phyloP scores from a whole-genome alignment of 2,113 vertebrate genomes.

The Zosterops japonicus region DNA sequence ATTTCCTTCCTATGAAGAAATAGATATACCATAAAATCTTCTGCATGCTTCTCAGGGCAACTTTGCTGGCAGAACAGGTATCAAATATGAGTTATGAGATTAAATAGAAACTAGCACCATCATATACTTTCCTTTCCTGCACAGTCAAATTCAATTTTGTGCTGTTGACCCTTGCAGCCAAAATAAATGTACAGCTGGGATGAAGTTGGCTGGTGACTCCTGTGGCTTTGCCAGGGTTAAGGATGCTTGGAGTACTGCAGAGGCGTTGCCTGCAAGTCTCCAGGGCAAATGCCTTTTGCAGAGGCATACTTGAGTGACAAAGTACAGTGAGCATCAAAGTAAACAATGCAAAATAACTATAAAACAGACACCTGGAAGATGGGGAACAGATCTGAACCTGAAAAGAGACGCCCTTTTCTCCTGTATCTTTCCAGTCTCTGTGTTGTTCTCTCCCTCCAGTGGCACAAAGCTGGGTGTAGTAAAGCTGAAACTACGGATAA shows the following conservation, averaged over 20 bases:
- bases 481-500: not conserved
- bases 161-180: conserved; percentile 45
- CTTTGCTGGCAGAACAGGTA: not conserved
- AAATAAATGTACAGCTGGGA: conserved; percentile 33
- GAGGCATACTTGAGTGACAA: not conserved
- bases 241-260: not conserved
- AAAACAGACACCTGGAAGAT: not conserved
- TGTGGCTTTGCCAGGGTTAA: not conserved
- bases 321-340: not conserved
- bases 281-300: conserved; percentile 18
- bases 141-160: conserved; percentile 18
- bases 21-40: not conserved
- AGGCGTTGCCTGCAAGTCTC: not conserved
- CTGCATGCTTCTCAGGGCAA: not conserved
- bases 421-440: not conserved
- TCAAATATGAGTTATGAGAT: not conserved
- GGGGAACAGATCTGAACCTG: not conserved
- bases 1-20: not conserved
- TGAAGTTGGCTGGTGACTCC: not conserved
- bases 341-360: not conserved
- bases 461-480: not conserved
- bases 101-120: not conserved
- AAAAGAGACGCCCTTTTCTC: not conserved
- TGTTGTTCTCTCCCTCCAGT: not conserved
- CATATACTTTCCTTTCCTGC: not conserved